Base-by-base conservation (phyloP, 2,113 vertebrate species). In the Anarrhichthys ocellatus region DNA sequence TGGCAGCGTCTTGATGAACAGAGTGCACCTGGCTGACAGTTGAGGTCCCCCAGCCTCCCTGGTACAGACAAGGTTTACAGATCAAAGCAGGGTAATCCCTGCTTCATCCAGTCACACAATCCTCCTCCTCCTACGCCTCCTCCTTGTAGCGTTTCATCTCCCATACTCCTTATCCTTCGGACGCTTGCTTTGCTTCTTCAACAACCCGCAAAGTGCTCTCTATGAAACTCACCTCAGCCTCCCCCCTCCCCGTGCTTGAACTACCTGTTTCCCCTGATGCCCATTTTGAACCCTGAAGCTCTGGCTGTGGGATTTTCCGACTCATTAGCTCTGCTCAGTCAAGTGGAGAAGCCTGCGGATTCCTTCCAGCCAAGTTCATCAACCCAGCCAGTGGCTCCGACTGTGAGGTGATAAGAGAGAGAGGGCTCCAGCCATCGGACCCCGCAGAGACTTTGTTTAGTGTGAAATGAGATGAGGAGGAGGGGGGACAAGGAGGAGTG, bases 261-360 rank as follows among this genome's bases (percentile, higher is more conserved):
- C 81, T 84, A 84, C 89, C 91, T 88, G 89, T 89, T 92, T 87
- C 71, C 65, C 70, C 81, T 9, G 69, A 88, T 89, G 90, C 88
- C 85, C 88, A 88, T 34, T 70, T 83, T 90, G 89, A 94, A 93
- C 91, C 89, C 91, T 88, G 68, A 59, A 93, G 89, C 89, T 82
- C 81, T 63, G 40, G 61, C 85, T 85, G 85, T 88, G 80, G 83
- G 91, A 94, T 95, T 93, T 94, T 94, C 92, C 92, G 88, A 92
- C 86, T 94, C 93, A 94, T 94, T 95, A 93, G 90, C 87, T 78
- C 82, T 93, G 92, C 89, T 92, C 89, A 91, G 87, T 92, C 90
- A 88, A 91, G 91, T 90, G 94, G 83, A 93, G 89, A 82, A 87
- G 89, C 82, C 85, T 82, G 78, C 76, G 27, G 93, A 95, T 94